Evolutionary conservation across 2,797 vertebrate genomes (phyloP), one percentile per base, ranked within the genome.

Genomic region (Trichosurus vulpecula): DNA sequence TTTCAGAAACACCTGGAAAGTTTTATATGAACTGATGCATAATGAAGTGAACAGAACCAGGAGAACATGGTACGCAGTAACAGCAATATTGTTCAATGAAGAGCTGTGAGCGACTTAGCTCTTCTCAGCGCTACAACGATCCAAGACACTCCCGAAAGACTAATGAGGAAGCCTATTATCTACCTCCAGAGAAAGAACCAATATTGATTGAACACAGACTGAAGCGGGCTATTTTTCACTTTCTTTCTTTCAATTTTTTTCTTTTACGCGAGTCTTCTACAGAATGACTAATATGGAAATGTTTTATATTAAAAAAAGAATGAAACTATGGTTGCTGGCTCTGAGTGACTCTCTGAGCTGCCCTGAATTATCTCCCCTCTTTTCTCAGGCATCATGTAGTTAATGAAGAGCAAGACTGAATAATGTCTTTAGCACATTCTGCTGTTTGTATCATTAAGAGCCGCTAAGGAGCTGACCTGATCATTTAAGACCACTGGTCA

Each of bases 401-500:
- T 66, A 35, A 66, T n/a, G 61, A 66, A 66, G 61, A 66, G 6
- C 61, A n/a, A 66, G 35, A 19, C 61, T 66, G 35, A 66, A n/a
- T n/a, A n/a, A n/a, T 74, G 11, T 90, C 13, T 52, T 52, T 30
- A 27, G 27, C 52, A 92, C 94, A 30, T 57, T 89, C 74, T 95
- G 54, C 57, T 95, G 95, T 94, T 54, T 92, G 41, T 41, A 92
- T 91, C 55, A 30, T 95, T 97, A 94, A 27, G 31, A 74, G 61
- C 41, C 35, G 74, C 61, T n/a, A n/a, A 74, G 35, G 35, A 74
- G 35, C 14, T 6, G 4, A 74, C 16, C 35, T 74, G 61, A 35
- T 3, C 95, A 53, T 51, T 90, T 53, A 91, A 93, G 81, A 95
- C 96, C 94, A 54, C 66, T 92, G 90, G 97, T 54, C n/a, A 30